phyloP scores from a whole-genome alignment of 1,140 invertebrate species.

The Teleopsis dalmanni region DNA sequence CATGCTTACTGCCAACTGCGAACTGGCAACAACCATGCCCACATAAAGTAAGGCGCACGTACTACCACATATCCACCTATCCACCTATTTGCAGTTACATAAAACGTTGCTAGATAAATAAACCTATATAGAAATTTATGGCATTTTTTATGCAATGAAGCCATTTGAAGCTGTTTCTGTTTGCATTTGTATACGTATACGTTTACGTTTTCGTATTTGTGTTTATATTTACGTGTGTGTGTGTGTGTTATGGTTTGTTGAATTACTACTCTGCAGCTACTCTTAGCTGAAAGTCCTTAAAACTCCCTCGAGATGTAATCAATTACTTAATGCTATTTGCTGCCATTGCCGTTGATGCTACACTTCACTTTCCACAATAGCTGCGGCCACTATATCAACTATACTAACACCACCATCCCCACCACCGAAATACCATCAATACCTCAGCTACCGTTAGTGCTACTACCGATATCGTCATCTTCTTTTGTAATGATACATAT shows the following conservation, averaged over 20 bases:
- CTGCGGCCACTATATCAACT: background rate
- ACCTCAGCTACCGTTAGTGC: too few relatives aligned
- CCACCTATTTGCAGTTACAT: too few relatives aligned
- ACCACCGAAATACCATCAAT: background rate
- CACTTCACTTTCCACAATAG: background rate
- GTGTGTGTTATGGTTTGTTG: background rate
- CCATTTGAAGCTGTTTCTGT: background rate
- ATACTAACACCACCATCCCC: background rate
- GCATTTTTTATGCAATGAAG: background rate
- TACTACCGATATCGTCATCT: too few relatives aligned
- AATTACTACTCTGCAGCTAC: background rate
- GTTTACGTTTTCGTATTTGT: background rate
- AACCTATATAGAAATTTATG: background rate
- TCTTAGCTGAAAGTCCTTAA: slow-evolving; percentile 21
- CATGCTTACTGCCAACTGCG: too few relatives aligned
- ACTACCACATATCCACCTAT: too few relatives aligned
- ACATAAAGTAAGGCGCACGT: too few relatives aligned
- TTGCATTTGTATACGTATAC: background rate
- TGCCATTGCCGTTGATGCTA: background rate
- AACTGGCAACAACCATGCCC: too few relatives aligned
- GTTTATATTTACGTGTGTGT: background rate
- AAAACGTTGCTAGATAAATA: too few relatives aligned
- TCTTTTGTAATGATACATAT: too few relatives aligned
- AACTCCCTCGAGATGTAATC: slow-evolving; percentile 44
- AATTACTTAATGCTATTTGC: slow-evolving; percentile 42